These are phyloP conservation scores for Bungarus multicinctus DNA, from an alignment of 2,113 vertebrate genomes.

Conservation along the genomic window DNA sequence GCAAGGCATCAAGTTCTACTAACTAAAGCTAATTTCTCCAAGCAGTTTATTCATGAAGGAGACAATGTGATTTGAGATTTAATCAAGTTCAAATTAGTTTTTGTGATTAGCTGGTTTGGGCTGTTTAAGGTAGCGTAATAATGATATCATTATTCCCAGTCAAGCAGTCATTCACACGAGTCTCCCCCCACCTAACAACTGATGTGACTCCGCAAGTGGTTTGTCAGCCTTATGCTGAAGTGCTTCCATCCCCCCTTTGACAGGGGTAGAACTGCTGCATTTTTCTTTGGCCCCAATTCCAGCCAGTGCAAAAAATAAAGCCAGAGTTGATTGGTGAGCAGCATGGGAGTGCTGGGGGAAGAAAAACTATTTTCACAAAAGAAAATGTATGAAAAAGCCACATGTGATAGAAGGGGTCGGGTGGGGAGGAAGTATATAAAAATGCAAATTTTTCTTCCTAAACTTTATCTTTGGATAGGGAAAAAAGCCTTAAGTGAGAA, in stretches of 20 bases:
- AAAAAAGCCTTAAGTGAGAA: conserved; percentile 68
- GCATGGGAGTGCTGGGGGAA: not conserved
- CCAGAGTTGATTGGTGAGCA: conserved; percentile 20
- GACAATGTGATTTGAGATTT: conserved; percentile 54
- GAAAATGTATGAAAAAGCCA: conserved; percentile 64
- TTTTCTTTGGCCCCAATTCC: conserved; percentile 49
- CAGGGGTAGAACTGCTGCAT: conserved; percentile 25
- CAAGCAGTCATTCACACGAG: not conserved
- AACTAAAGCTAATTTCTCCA: conserved; percentile 59
- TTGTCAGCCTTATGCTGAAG: conserved; percentile 37
- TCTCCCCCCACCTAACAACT: not conserved
- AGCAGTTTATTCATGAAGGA: conserved; percentile 62
- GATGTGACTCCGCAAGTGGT: conserved; percentile 32
- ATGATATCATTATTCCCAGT: conserved; percentile 62
- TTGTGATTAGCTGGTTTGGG: conserved; percentile 69
- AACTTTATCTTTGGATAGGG: conserved; percentile 75
- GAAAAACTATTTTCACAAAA: conserved; percentile 56
- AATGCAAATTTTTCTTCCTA: conserved; percentile 73
- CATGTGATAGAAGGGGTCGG: conserved; percentile 51
- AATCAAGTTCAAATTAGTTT: conserved; percentile 66
- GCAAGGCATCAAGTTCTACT: conserved; percentile 40
- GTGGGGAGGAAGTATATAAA: conserved; percentile 54
- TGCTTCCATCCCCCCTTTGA: not conserved
- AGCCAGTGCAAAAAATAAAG: conserved; percentile 51
- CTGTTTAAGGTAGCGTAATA: conserved; percentile 61